phyloP scores from a whole-genome alignment of 2,888 invertebrate genomes.

The Polietes domitor region DNA sequence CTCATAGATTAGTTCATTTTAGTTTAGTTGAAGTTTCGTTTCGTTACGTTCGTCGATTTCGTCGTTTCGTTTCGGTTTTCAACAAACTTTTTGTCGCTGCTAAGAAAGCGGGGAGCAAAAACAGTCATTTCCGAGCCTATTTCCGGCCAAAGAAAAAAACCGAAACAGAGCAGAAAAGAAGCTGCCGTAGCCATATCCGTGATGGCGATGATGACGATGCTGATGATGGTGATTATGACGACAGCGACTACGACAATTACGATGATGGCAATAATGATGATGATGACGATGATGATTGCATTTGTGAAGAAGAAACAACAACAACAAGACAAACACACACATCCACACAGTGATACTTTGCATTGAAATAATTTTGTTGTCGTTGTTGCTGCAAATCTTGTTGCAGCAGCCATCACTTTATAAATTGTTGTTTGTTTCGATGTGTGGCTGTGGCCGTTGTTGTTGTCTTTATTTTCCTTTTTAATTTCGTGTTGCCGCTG shows the following conservation, averaged over 20 bases:
- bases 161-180: constrained; percentile 29
- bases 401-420: constrained; percentile 43
- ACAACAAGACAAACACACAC: background rate
- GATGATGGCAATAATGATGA: constrained; percentile 1
- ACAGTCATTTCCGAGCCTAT: constrained; percentile 54
- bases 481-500: constrained; percentile 3
- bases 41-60: background rate
- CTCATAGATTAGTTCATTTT: constrained; percentile 36
- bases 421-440: constrained; percentile 13
- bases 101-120: constrained; percentile 27
- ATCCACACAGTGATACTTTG: background rate
- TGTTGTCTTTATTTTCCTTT: constrained; percentile 27
- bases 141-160: constrained; percentile 45
- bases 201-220: background rate
- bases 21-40: constrained; percentile 25
- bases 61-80: constrained; percentile 23
- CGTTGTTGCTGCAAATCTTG: constrained; percentile 9
- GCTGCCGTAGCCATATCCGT: background rate
- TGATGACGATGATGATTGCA: background rate
- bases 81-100: constrained; percentile 17
- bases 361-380: background rate
- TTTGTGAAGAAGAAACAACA: background rate
- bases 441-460: constrained; percentile 16
- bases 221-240: background rate
- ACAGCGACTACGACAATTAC: background rate